Base-by-base conservation (phyloP, 2,888 invertebrate genomes). In the Escarpia spicata region DNA sequence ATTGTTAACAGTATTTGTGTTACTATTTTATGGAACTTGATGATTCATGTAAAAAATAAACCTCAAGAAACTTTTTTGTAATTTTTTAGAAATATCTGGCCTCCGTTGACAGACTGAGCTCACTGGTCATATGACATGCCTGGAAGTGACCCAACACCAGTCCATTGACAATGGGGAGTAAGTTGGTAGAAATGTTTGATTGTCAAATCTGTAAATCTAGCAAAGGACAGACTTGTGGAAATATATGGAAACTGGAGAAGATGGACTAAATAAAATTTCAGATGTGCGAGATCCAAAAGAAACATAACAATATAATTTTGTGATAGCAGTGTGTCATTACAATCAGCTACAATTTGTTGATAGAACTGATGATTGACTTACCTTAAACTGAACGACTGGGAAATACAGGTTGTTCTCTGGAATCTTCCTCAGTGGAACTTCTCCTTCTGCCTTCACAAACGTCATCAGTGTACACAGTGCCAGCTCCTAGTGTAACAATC, bases 401-500 rank as follows among this genome's bases (percentile, higher is more conserved):
- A 98, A 98, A 95, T 97, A 97, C 94, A 97, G 97, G 15, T 97
- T 97, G 37, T 97, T 96, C 9, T 96, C 95, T 2, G 96, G 94
- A 4, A 96, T 92, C 43, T 93, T 96, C 94, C 97, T 97, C 75
- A 98, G 95, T 0, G 98, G 98, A 95, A 97, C 97, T 95, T 97
- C 97, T 12, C 98, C 98, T 96, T 98, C 98, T 92, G 97, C 97
- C 91, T 97, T 97, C 95, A 98, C 96, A 93, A 98, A 96, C 95
- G 98, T 98, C 97, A 98, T 97, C 92, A 98, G 97, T 0, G 98
- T 98, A 2, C 97, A 97, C 4, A 98, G 96, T 0, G 98, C 98
- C 96, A 97, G 97, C 9, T 97, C 96, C 92, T 75, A 26, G 75
- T 96, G 97, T 19, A 97, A 94, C 44, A 92, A 75, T 58, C 52